A percentile compares a stretch with the other conserved stretches of the same genome.
Evolutionary conservation across 2,113 vertebrate species (phyloP).

Genomic region (Proteles cristata): DNA sequence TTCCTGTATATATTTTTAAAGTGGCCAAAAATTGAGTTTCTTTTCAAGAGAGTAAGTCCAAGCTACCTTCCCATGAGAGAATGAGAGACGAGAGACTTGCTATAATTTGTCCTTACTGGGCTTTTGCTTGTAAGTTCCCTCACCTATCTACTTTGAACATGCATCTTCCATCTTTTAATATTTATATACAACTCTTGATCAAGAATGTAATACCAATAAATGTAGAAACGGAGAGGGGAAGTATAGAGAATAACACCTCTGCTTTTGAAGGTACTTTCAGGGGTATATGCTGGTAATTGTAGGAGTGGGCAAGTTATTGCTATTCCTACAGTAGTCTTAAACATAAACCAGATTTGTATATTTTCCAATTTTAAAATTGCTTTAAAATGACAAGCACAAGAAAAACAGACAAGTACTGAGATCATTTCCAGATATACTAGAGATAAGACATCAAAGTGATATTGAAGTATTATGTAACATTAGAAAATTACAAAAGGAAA

Average conservation of each 20-base stretch:
- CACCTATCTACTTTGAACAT: background rate
- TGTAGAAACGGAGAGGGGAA: background rate
- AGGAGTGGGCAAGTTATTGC: background rate
- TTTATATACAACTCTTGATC: background rate
- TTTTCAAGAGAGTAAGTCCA: background rate
- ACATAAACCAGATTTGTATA: background rate
- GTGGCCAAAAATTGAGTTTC: background rate
- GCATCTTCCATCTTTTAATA: background rate
- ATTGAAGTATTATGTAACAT: background rate
- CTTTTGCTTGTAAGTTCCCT: background rate
- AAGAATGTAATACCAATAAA: background rate
- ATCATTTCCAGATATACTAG: conserved; percentile 1
- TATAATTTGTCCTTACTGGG: background rate
- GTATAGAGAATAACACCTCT: background rate
- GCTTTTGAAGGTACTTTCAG: background rate
- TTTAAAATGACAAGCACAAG: background rate
- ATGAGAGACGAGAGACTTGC: background rate
- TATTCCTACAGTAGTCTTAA: background rate
- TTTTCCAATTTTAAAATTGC: conserved; percentile 32
- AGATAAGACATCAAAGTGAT: background rate
- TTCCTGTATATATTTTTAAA: background rate
- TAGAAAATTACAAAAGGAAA: background rate
- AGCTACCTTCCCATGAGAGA: background rate
- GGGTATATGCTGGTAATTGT: background rate
- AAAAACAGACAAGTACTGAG: background rate